Conservation (phyloP, 2,113 vertebrate genomes). For the Pongo pygmaeus region DNA sequence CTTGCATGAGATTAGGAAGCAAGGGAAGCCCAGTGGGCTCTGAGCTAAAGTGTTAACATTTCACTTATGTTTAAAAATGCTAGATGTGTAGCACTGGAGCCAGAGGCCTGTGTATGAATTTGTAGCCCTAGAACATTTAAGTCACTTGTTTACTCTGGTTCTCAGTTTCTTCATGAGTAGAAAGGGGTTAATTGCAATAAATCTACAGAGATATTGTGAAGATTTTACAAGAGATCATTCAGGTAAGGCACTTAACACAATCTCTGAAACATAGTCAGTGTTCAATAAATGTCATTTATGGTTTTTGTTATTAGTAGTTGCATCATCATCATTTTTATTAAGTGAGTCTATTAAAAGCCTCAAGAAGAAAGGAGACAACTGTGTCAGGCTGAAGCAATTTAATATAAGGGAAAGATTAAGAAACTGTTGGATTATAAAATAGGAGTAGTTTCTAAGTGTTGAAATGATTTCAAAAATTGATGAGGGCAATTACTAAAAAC, state of each 20-base stretch:
- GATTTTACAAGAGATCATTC: neutral
- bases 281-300: neutral
- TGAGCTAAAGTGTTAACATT: neutral
- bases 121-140: neutral
- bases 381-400: neutral
- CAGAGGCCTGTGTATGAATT: neutral
- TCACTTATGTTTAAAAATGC: neutral
- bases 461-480: slow-evolving; percentile 15
- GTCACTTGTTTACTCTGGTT: neutral
- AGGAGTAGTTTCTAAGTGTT: neutral
- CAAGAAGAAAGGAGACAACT: neutral
- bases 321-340: neutral
- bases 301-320: neutral
- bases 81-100: neutral
- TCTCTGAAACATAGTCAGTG: neutral
- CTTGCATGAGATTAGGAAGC: neutral
- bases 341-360: neutral
- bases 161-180: neutral
- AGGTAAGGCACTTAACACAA: neutral
- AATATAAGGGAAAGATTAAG: neutral
- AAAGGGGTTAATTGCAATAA: neutral
- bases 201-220: neutral
- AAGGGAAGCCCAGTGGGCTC: neutral
- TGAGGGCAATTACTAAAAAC: neutral
- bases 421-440: neutral